These are phyloP conservation scores for Bos indicus DNA, from an alignment of 2,113 vertebrate genomes.

Conservation along the genomic window DNA sequence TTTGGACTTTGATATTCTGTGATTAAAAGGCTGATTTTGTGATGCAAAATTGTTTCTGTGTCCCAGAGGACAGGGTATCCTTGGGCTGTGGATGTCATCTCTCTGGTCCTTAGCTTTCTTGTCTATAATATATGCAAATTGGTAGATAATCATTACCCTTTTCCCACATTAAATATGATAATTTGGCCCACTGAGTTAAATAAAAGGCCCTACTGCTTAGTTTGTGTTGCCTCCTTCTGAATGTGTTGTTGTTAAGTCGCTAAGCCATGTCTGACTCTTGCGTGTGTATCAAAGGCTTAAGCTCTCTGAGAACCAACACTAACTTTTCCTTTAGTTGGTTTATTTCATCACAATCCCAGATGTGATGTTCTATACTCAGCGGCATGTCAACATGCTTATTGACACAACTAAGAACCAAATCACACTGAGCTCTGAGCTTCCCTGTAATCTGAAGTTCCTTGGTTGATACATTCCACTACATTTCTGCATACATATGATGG, in stretches of 20 bases:
- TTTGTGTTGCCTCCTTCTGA: not conserved
- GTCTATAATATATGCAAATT: not conserved
- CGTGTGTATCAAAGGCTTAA: not conserved
- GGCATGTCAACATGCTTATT: not conserved
- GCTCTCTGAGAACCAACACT: not conserved
- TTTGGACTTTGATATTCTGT: not conserved
- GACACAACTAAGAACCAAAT: not conserved
- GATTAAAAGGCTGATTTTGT: not conserved
- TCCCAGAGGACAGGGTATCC: not conserved
- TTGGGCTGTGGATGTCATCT: not conserved
- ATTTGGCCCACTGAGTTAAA: conserved; percentile 2
- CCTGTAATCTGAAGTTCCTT: not conserved
- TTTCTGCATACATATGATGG: not conserved
- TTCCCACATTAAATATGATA: not conserved
- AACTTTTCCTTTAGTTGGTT: not conserved
- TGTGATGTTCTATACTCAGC: not conserved
- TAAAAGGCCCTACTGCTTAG: not conserved
- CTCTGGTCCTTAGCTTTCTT: not conserved
- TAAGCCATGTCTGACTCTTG: not conserved
- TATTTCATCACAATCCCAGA: not conserved
- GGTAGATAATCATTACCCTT: not conserved
- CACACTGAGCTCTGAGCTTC: not conserved
- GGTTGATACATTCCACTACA: not conserved
- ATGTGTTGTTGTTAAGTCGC: not conserved
- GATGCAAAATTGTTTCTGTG: not conserved